Base-by-base conservation (phyloP, 2,888 invertebrate genomes). In the Synanthedon formicaeformis region DNA sequence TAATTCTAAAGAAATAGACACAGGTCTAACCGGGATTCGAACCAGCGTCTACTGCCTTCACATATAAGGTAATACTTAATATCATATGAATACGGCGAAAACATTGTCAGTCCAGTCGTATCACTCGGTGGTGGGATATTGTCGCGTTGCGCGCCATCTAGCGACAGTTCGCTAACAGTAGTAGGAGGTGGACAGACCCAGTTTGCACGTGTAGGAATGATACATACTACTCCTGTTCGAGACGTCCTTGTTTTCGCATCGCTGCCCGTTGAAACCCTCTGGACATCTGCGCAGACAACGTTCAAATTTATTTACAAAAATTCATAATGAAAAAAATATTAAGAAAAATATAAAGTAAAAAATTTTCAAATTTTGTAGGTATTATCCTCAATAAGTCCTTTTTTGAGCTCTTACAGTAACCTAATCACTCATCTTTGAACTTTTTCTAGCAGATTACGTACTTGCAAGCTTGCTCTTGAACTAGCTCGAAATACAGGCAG, bases 401-500 rank as follows among this genome's bases (percentile, higher is more conserved):
- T 18, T 18, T 3, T 18, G 16, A 16, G 16, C 2, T 16, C 16
- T 16, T 16, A 16, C 16, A 16, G 16, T 16, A 16, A 18, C 18
- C 2, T 18, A 3, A 4, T 23, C 4, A 4, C 23, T 23, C 23
- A 23, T 5, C 4, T 23, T 23, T 23, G 23, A 5, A 23, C 23
- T 1, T 23, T 23, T 23, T 23, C 23, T 23, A 23, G 23, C 23
- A 23, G 23, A 5, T 23, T 71, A 92, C 93, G 94, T 88, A 96
- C 96, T 92, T 92, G 93, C 96, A 96, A 78, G 92, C 93, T 77
- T 92, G 91, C 87, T 93, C 93, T 76, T 91, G 91, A 71, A 95
- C 92, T 68, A 92, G 90, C 79, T 91, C 90, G 83, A 94, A 93
- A 84, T 92, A 92, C 79, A 92, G 91, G 88, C 96, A 96, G 62